phyloP scores from a whole-genome alignment of 2,888 invertebrate genomes.

The Apocheima hispidaria region DNA sequence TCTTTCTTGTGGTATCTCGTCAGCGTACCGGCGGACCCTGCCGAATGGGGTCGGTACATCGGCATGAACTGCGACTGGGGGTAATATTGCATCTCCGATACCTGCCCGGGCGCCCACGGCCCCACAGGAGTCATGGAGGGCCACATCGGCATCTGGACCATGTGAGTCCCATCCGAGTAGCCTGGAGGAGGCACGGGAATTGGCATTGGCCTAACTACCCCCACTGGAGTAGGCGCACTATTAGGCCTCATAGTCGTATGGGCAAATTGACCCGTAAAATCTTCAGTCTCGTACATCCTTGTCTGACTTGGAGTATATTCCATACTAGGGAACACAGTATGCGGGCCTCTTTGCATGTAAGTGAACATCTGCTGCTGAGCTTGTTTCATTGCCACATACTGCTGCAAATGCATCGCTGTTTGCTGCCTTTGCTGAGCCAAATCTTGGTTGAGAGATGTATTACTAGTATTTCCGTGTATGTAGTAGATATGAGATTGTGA shows the following conservation, averaged over 20 bases:
- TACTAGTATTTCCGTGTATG: conserved; percentile 71
- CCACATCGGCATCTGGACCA: conserved; percentile 80
- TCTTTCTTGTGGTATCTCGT: conserved; percentile 80
- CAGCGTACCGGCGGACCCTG: conserved; percentile 80
- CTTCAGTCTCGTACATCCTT: conserved; percentile 73
- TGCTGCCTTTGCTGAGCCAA: conserved; percentile 79
- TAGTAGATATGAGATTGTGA: conserved; percentile 77
- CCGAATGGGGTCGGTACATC: conserved; percentile 79
- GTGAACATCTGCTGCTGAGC: conserved; percentile 83
- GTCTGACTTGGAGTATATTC: conserved; percentile 66
- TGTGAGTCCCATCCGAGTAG: conserved; percentile 70
- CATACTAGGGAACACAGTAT: conserved; percentile 76
- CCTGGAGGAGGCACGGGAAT: conserved; percentile 65
- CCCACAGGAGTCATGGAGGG: conserved; percentile 75
- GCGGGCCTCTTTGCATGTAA: conserved; percentile 76
- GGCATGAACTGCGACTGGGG: conserved; percentile 77
- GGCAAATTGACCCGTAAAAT: conserved; percentile 67
- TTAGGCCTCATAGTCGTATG: conserved; percentile 74
- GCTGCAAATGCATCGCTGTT: conserved; percentile 80
- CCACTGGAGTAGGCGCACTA: conserved; percentile 74
- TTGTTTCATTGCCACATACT: conserved; percentile 84
- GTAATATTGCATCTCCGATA: conserved; percentile 79
- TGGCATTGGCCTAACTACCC: conserved; percentile 71
- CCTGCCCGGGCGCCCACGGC: conserved; percentile 73
- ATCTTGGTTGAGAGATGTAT: conserved; percentile 66